phyloP scores from a whole-genome alignment of 2,113 vertebrate genomes.

The Anhinga anhinga region DNA sequence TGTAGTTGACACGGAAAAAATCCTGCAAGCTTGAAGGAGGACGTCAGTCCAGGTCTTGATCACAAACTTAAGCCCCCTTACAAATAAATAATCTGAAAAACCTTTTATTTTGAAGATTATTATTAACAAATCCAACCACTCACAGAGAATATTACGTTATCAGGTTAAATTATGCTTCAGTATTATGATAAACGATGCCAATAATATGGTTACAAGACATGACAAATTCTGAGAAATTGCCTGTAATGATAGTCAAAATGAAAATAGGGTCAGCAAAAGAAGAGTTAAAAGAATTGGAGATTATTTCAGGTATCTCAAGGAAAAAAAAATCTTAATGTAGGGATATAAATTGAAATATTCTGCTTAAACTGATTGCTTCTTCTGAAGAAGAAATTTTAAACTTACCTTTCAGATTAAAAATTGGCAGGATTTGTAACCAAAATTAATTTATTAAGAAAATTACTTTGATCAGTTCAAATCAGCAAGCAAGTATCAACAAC shows the following conservation, averaged over 20 bases:
- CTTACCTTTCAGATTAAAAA: not conserved
- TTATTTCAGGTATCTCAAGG: not conserved
- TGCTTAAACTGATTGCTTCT: not conserved
- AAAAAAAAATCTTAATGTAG: not conserved
- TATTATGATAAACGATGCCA: not conserved
- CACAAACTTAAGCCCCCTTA: fast-evolving
- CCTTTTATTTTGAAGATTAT: not conserved
- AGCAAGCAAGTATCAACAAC: not conserved
- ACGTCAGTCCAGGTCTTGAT: not conserved
- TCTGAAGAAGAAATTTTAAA: not conserved
- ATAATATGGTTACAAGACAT: not conserved
- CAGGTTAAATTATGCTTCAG: not conserved
- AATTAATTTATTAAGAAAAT: not conserved
- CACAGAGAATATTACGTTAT: not conserved
- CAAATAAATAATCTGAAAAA: not conserved
- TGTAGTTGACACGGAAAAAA: not conserved
- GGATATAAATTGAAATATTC: not conserved
- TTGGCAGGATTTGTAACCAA: not conserved
- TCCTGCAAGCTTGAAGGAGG: not conserved
- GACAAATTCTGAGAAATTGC: not conserved
- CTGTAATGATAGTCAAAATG: not conserved
- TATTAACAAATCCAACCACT: not conserved
- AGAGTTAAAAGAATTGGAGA: not conserved
- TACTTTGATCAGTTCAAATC: not conserved
- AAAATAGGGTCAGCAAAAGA: not conserved